These are phyloP conservation scores for Drosophila watanabei DNA, from an alignment of 1,140 invertebrate genomes.

Conservation along the genomic window DNA sequence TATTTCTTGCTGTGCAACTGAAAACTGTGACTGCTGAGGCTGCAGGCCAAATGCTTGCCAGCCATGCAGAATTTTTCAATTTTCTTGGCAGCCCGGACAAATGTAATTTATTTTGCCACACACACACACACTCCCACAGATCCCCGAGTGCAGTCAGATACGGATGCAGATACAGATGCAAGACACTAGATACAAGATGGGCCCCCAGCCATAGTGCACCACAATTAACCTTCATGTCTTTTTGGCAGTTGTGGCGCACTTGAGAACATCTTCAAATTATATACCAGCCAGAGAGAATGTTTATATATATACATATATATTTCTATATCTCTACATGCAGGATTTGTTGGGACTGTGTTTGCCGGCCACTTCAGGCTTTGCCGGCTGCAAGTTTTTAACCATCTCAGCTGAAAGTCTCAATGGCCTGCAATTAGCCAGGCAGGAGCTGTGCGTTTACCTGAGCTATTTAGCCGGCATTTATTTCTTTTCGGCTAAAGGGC, in stretches of 20 bases:
- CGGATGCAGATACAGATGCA: constrained; percentile 39
- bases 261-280: constrained; percentile 76
- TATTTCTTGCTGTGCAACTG: constrained; percentile 26
- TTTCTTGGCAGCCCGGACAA: constrained; percentile 72
- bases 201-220: constrained; percentile 54
- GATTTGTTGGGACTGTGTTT: constrained; percentile 39
- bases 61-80: constrained; percentile 73
- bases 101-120: constrained; percentile 70
- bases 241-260: constrained; percentile 75
- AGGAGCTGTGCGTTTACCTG: constrained; percentile 36
- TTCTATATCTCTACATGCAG: constrained; percentile 14
- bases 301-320: not conserved
- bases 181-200: constrained; percentile 34
- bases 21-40: constrained; percentile 46
- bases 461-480: constrained; percentile 54
- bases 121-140: constrained; percentile 1
- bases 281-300: constrained; percentile 37
- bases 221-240: constrained; percentile 83
- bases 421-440: constrained; percentile 72
- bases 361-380: constrained; percentile 34
- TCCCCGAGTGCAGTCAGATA: constrained; percentile 22
- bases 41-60: constrained; percentile 60
- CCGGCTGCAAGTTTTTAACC: constrained; percentile 56
- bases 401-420: constrained; percentile 60
- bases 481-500: constrained; percentile 46